These are phyloP conservation scores for Cylindroiulus punctatus DNA, from an alignment of 2,888 invertebrate genomes.

Conservation along the genomic window DNA sequence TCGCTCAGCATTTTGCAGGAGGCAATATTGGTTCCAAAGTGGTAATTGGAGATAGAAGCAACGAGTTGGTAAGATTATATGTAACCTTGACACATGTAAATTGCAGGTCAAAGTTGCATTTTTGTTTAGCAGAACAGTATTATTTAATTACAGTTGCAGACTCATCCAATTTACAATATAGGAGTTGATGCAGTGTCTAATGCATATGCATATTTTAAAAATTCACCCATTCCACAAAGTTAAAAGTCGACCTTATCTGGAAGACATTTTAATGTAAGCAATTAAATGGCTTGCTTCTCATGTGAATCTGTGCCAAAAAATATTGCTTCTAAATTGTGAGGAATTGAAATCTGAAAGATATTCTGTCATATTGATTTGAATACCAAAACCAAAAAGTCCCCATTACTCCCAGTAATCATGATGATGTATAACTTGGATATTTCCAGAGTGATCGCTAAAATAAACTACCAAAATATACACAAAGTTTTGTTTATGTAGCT, in stretches of 20 bases:
- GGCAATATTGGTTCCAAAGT: conserved; percentile 64
- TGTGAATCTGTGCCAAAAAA: no score
- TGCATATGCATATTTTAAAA: conserved; percentile 65
- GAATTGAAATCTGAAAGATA: no score
- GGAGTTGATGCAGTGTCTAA: conserved; percentile 73
- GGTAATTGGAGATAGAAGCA: conserved; percentile 75
- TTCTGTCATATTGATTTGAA: no score
- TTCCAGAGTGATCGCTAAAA: no score
- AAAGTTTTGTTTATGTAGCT: no score
- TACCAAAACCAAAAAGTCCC: no score
- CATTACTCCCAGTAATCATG: no score
- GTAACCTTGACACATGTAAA: not conserved
- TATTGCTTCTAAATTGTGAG: no score
- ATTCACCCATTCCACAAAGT: conserved; percentile 43
- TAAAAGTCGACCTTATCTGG: not conserved
- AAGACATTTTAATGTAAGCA: not conserved
- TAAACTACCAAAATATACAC: no score
- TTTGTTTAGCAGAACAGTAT: not conserved
- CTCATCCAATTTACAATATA: conserved; percentile 86
- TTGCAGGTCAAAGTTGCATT: no score
- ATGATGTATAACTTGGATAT: no score
- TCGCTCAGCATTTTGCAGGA: conserved; percentile 81
- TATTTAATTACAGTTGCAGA: conserved; percentile 70
- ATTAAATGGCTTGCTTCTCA: not conserved
- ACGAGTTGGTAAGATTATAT: conserved; percentile 74